These are phyloP conservation scores for Poecilia wingei DNA, from an alignment of 2,797 vertebrate genomes.

Conservation along the genomic window DNA sequence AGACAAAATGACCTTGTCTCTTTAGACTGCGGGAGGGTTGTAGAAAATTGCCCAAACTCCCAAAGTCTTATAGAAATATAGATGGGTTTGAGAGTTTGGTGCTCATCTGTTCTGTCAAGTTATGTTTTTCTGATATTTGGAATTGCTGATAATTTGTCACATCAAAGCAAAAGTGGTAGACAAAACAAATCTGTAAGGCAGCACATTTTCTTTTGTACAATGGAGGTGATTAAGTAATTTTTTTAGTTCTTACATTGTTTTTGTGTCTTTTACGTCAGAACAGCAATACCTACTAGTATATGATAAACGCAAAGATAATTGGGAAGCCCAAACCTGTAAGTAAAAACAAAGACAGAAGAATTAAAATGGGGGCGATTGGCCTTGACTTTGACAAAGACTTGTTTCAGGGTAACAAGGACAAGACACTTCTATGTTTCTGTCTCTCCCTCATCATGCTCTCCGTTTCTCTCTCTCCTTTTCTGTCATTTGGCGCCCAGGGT, in stretches of 20 bases:
- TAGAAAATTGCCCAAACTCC: not conserved
- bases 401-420: conserved; percentile 91
- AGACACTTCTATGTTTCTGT: conserved; percentile 60
- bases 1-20: no score
- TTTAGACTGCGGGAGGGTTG: no score
- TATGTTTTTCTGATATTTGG: not conserved
- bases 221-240: not conserved
- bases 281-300: not conserved
- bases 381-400: conserved; percentile 84
- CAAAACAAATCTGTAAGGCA: not conserved
- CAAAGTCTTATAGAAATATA: not conserved
- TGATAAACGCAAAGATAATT: not conserved
- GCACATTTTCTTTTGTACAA: not conserved
- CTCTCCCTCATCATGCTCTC: conserved; percentile 22
- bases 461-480: conserved; percentile 58
- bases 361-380: conserved; percentile 55
- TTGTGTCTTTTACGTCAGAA: not conserved
- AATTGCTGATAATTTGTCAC: not conserved
- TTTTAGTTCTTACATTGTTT: not conserved
- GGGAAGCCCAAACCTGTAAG: not conserved
- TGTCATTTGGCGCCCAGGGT: conserved; percentile 93
- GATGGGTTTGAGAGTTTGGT: not conserved
- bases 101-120: not conserved
- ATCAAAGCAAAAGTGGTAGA: not conserved
- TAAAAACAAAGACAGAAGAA: conserved; percentile 9